Percentiles rank a stretch among this genome's conserved stretches.
Evolutionary conservation across 2,113 vertebrate species (phyloP).

Genomic region (Brachypteracias leptosomus): DNA sequence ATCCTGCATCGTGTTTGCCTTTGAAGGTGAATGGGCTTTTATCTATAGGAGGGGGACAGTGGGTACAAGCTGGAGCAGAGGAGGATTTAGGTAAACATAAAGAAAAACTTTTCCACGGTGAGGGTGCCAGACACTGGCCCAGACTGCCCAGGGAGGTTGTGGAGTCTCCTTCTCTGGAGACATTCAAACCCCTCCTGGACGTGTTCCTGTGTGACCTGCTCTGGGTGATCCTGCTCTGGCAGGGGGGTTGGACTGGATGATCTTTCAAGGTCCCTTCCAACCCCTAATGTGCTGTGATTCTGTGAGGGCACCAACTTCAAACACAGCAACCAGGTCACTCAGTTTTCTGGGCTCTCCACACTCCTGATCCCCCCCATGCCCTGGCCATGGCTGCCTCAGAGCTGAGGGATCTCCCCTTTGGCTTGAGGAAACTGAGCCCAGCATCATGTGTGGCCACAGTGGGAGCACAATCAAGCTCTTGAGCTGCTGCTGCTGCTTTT

Average conservation of each 20-base stretch:
- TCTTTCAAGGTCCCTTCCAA: too few relatives aligned
- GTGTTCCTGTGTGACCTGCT: too few relatives aligned
- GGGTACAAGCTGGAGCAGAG: too few relatives aligned
- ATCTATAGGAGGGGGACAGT: neutral
- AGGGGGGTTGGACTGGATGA: too few relatives aligned
- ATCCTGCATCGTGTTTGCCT: neutral
- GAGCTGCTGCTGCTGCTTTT: neutral
- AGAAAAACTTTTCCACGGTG: too few relatives aligned
- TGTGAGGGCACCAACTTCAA: neutral
- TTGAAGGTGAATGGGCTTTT: neutral
- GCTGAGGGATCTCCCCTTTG: neutral
- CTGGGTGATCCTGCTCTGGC: too few relatives aligned
- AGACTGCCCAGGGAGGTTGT: too few relatives aligned
- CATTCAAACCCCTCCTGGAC: too few relatives aligned
- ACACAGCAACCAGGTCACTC: neutral
- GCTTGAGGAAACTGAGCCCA: neutral
- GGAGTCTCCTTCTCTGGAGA: too few relatives aligned
- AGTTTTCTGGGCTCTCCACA: neutral
- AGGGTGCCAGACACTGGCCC: too few relatives aligned
- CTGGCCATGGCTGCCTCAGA: neutral
- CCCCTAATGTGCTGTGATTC: too few relatives aligned
- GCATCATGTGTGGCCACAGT: fast-evolving
- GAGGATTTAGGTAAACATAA: too few relatives aligned
- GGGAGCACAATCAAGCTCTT: neutral
- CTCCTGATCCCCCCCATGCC: fast-evolving